Percentiles rank a stretch among this genome's conserved stretches.
Conservation (phyloP, 2,113 vertebrate genomes). For the Cyphomyrus plagiostoma region DNA sequence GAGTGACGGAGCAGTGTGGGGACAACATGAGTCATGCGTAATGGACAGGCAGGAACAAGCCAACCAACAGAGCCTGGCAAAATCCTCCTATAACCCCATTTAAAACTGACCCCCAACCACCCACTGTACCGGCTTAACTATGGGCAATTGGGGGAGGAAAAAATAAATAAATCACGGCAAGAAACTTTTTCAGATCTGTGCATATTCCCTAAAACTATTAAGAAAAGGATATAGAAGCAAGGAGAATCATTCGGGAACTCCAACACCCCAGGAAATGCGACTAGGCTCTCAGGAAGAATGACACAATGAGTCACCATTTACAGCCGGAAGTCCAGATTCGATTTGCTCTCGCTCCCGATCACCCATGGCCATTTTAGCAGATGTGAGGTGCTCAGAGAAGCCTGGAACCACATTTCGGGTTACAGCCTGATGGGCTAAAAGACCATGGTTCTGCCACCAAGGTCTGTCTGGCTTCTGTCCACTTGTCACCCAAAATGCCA, state of each 20-base stretch:
- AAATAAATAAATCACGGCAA: background rate
- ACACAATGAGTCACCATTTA: background rate
- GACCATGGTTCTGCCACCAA: background rate
- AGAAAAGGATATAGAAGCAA: background rate
- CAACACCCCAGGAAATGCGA: background rate
- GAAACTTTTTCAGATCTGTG: background rate
- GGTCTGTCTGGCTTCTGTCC: background rate
- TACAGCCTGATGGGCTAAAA: background rate
- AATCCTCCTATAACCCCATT: background rate
- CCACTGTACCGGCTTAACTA: background rate
- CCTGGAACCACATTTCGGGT: background rate
- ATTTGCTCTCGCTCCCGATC: background rate
- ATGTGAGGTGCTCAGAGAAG: background rate
- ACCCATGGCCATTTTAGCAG: background rate
- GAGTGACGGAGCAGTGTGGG: background rate
- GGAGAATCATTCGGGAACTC: background rate
- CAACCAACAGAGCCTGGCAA: background rate
- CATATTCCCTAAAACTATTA: background rate
- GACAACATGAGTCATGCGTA: background rate
- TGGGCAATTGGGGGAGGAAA: background rate
- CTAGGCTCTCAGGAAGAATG: background rate
- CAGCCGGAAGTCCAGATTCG: background rate
- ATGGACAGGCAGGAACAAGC: background rate
- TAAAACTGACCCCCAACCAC: background rate
- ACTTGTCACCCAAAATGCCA: background rate